A percentile compares a stretch with the other conserved stretches of the same genome.
These are phyloP conservation scores for Dioctria linearis DNA, from an alignment of 2,888 invertebrate genomes.

Conservation along the genomic window DNA sequence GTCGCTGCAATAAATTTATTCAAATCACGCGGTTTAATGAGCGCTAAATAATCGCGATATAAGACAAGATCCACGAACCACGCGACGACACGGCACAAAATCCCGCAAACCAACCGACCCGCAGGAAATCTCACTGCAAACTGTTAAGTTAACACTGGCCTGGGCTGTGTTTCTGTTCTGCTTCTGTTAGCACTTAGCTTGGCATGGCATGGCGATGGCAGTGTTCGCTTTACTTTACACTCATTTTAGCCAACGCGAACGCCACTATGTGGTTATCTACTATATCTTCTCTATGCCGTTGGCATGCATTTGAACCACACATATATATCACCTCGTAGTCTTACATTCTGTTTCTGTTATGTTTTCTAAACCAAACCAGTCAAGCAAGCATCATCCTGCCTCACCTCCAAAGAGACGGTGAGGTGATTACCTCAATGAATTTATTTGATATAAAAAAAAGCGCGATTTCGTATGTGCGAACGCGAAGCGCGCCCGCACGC, in stretches of 20 bases:
- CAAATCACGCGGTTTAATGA: slow-evolving; percentile 4
- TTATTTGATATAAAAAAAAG: slow-evolving; percentile 3
- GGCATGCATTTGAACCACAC: neutral
- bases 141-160: neutral
- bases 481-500: neutral
- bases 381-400: too few relatives aligned
- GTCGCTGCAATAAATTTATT: neutral
- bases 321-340: too few relatives aligned
- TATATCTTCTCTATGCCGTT: too few relatives aligned
- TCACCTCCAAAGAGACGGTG: neutral
- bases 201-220: neutral
- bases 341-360: too few relatives aligned
- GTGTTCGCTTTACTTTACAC: neutral
- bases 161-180: too few relatives aligned
- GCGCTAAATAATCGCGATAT: neutral
- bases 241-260: too few relatives aligned
- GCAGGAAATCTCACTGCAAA: slow-evolving; percentile 38
- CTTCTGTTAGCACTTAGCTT: neutral
- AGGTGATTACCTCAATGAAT: slow-evolving; percentile 38
- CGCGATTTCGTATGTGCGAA: slow-evolving; percentile 18
- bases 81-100: neutral
- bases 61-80: neutral
- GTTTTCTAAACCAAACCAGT: too few relatives aligned
- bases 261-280: too few relatives aligned
- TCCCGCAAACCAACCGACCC: slow-evolving; percentile 20